Evolutionary conservation across 2,113 vertebrate genomes (phyloP), one percentile per base, ranked within the genome.

Genomic region (Natator depressus): DNA sequence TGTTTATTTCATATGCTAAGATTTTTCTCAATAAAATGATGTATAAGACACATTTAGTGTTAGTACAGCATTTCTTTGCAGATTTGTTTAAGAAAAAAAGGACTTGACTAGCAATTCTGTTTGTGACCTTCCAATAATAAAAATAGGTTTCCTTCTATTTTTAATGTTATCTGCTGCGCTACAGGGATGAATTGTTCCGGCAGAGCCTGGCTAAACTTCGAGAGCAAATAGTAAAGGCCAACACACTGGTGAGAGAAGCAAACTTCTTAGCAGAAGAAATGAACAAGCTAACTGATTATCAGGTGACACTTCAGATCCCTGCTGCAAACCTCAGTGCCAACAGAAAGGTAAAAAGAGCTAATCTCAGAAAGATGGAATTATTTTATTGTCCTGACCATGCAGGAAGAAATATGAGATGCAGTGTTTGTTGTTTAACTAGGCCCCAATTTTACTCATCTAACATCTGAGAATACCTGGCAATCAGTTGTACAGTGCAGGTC

Each of bases 191-290:
- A 95, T 98, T 99, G 88, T 99, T 99, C 96, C 98, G 99, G 83
- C 99, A 99, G 96, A 99, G 99, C 97, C 97, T 99, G 91, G 99
- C 99, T 90, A 99, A 99, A 80, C 98, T 99, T 81, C 98, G 99
- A 91, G 99, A 99, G 97, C 99, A 99, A 97, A 99, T 99, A 49
- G 99, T 99, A 59, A 99, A 99, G 93, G 99, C 99, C 17, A 99
- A 99, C 95, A 99, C 99, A 10, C 97, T 99, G 97, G 99, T 99
- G 97, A 98, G 99, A 98, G 99, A 99, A 97, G 99, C 99, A 78
- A 99, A 99, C 98, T 99, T 99, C 97, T 97, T 99, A 95, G 98
- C 99, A 2, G 99, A 99, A 98, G 99, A 99, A 97, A 99, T 99
- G 99, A 98, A 91, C 91, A 99, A 99, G 35, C 98, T 99, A 94